phyloP scores from a whole-genome alignment of 2,888 invertebrate genomes.

The Ecliptopera silaceata region DNA sequence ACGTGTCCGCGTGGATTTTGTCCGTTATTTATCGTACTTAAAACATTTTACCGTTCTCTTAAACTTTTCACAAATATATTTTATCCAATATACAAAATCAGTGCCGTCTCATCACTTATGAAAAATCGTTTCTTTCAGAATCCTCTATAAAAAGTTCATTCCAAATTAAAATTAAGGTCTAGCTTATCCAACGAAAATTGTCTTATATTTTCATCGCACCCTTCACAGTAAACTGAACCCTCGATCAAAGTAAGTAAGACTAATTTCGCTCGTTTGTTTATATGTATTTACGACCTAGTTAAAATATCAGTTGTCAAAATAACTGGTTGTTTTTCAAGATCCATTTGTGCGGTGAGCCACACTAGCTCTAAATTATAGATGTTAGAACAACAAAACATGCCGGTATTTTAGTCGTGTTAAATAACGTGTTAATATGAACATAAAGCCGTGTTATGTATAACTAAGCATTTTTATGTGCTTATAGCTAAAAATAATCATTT shows the following conservation, averaged over 20 bases:
- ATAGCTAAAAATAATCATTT: slow-evolving; percentile 21
- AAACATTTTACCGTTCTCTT: slow-evolving; percentile 36
- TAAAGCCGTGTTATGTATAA: slow-evolving; percentile 45
- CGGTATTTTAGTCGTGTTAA: slow-evolving; percentile 67
- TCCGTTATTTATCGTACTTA: slow-evolving; percentile 65
- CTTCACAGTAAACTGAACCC: slow-evolving; percentile 46
- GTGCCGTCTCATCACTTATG: slow-evolving; percentile 81
- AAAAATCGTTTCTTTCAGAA: slow-evolving; percentile 78
- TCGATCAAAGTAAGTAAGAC: slow-evolving; percentile 38
- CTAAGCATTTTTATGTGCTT: slow-evolving; percentile 35
- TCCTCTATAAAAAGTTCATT: slow-evolving; percentile 81
- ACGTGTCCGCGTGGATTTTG: slow-evolving; percentile 71
- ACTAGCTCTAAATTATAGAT: slow-evolving; percentile 70
- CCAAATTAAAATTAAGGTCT: slow-evolving; percentile 82
- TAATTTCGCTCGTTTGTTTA: slow-evolving; percentile 41
- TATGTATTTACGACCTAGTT: slow-evolving; percentile 56
- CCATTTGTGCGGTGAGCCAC: slow-evolving; percentile 69
- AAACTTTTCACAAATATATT: slow-evolving; percentile 75
- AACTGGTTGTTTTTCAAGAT: slow-evolving; percentile 80
- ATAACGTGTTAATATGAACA: slow-evolving; percentile 67
- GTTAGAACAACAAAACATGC: slow-evolving; percentile 71
- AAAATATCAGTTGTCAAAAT: slow-evolving; percentile 68
- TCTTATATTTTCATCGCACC: slow-evolving; percentile 50
- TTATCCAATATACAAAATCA: slow-evolving; percentile 77
- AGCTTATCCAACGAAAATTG: slow-evolving; percentile 66